Evolutionary conservation across 92 coral and sea anemone species (phyloP).

Genomic region (Heteractis magnifica): DNA sequence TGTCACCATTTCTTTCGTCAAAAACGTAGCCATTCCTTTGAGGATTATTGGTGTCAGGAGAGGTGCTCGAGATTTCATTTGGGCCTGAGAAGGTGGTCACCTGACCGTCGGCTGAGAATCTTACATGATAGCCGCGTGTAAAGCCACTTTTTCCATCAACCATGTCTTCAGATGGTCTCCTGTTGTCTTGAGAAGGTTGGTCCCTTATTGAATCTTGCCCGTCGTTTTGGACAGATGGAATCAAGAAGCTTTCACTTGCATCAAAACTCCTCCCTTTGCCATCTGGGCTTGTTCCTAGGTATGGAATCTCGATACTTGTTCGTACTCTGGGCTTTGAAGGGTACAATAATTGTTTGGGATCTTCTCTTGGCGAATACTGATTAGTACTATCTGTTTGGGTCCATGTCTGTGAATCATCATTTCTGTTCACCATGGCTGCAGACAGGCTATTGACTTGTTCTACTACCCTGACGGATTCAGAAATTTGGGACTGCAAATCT

Average conservation of each 20-base stretch:
- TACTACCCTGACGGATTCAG: conserved; percentile 39
- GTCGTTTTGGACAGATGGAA: background rate
- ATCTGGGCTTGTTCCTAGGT: conserved; percentile 3
- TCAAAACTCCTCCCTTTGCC: conserved; percentile 14
- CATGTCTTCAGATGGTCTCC: background rate
- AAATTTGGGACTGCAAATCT: conserved; percentile 44
- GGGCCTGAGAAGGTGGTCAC: conserved; percentile 5
- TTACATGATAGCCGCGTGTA: conserved; percentile 1
- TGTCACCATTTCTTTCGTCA: background rate
- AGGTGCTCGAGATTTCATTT: conserved; percentile 1
- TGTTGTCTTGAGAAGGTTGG: background rate
- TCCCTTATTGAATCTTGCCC: background rate
- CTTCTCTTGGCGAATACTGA: conserved; percentile 5
- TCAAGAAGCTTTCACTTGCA: conserved; percentile 1
- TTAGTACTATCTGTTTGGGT: background rate
- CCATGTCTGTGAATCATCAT: background rate
- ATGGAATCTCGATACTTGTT: conserved; percentile 31
- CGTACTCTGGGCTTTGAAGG: conserved; percentile 20
- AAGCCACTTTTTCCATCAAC: conserved; percentile 1
- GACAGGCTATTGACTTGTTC: conserved; percentile 2
- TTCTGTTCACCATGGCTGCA: background rate
- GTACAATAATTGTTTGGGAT: background rate
- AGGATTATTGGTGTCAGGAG: conserved; percentile 7
- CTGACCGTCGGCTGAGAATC: conserved; percentile 17
- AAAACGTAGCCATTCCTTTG: background rate